Conservation (phyloP, 1,140 invertebrate species). For the Heliothis subflexa region DNA sequence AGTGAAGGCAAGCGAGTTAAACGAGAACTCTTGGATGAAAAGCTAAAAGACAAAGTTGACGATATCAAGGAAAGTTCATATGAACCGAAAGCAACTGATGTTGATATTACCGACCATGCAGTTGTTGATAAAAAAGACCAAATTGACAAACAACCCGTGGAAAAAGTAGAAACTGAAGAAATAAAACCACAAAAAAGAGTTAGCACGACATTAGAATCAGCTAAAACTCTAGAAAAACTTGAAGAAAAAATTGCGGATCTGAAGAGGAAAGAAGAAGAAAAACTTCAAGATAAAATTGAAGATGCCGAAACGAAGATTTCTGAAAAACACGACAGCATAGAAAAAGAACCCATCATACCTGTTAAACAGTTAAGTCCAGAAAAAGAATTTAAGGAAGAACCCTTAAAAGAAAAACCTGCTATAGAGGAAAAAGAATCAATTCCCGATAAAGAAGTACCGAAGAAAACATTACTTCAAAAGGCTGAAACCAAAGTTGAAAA, state of each 20-base stretch:
- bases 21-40: constrained; percentile 61
- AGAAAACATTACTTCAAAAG: constrained; percentile 38
- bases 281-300: constrained; percentile 22
- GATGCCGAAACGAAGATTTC: background rate
- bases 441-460: constrained; percentile 13
- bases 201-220: constrained; percentile 73
- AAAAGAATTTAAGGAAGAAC: background rate
- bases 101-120: constrained; percentile 37
- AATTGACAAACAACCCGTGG: no score
- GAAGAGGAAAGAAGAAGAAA: constrained; percentile 67
- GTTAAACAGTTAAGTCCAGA: background rate
- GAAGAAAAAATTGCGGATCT: constrained; percentile 79
- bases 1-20: constrained; percentile 74
- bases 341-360: background rate
- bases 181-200: constrained; percentile 62
- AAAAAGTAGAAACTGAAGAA: constrained; percentile 1
- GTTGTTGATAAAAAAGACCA: background rate
- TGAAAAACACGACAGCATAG: background rate
- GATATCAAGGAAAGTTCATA: constrained; percentile 36
- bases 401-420: background rate
- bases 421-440: background rate
- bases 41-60: constrained; percentile 30
- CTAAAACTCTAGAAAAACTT: constrained; percentile 78
- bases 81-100: constrained; percentile 36
- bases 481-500: constrained; percentile 42